phyloP scores from a whole-genome alignment of 2,113 vertebrate genomes.

The Stigmatopora nigra region DNA sequence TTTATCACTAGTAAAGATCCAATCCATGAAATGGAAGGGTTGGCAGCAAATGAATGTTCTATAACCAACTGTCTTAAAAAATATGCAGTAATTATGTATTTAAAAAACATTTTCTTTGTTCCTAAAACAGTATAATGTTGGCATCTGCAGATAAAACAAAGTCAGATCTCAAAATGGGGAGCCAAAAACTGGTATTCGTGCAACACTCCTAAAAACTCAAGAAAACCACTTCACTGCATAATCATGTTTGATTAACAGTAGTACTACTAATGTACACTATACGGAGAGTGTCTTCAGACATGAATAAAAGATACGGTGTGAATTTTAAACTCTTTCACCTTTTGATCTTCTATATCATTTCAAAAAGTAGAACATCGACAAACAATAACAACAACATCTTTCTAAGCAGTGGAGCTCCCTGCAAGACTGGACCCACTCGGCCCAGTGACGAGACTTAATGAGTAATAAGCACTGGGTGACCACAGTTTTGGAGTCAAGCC shows the following conservation, averaged over 20 bases:
- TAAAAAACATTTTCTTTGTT: no score
- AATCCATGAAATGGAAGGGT: no score
- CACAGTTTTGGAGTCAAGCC: conserved; percentile 58
- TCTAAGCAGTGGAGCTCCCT: conserved; percentile 35
- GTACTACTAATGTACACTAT: neutral
- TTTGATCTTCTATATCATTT: conserved; percentile 26
- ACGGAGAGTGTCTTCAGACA: neutral
- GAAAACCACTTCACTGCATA: neutral
- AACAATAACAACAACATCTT: conserved; percentile 37
- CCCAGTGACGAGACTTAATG: conserved; percentile 52
- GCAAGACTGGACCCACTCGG: conserved; percentile 45
- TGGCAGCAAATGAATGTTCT: no score
- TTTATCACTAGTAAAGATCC: no score
- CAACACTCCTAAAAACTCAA: neutral
- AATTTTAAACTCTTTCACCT: conserved; percentile 28
- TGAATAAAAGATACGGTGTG: conserved; percentile 1
- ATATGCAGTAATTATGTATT: no score
- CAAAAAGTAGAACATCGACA: conserved; percentile 38
- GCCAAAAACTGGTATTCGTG: no score
- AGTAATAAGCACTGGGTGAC: conserved; percentile 63
- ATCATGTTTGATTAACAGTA: neutral
- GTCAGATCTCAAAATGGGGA: no score
- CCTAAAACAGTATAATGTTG: no score
- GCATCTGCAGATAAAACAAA: no score
- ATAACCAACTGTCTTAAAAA: no score